A percentile compares a stretch with the other conserved stretches of the same genome.
These are phyloP conservation scores for Nomada goodeniana DNA, from an alignment of 2,888 invertebrate genomes.

Conservation along the genomic window DNA sequence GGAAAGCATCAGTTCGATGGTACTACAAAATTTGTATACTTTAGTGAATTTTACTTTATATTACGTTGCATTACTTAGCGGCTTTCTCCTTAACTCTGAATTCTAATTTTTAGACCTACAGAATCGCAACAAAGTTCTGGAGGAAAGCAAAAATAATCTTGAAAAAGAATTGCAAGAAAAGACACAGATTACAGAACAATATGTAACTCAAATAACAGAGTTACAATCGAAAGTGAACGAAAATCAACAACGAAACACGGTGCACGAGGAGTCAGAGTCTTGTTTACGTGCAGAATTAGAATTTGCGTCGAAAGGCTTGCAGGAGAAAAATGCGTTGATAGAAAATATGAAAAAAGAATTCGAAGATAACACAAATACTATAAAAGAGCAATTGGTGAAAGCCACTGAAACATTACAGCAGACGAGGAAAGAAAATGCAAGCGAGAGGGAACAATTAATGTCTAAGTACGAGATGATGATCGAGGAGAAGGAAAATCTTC, in stretches of 20 bases:
- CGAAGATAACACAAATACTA: conserved; percentile 70
- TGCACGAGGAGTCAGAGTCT: conserved; percentile 71
- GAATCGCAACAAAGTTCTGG: conserved; percentile 78
- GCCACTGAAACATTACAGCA: conserved; percentile 78
- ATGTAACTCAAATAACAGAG: conserved; percentile 78
- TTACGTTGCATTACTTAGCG: no score
- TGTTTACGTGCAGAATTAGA: conserved; percentile 81
- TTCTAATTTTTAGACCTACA: conserved; percentile 70
- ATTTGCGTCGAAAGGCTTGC: conserved; percentile 78
- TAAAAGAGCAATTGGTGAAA: conserved; percentile 77
- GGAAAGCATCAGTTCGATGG: conserved; percentile 70
- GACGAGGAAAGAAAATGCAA: conserved; percentile 83
- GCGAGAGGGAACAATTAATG: conserved; percentile 84
- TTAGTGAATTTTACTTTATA: not conserved
- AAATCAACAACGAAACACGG: conserved; percentile 72
- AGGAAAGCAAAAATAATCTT: conserved; percentile 80
- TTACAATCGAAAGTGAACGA: conserved; percentile 74
- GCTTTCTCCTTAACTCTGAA: not conserved
- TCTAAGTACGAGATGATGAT: conserved; percentile 85
- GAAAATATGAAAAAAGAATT: conserved; percentile 81
- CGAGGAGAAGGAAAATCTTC: conserved; percentile 85
- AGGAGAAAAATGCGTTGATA: conserved; percentile 80
- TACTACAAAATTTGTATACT: conserved; percentile 30
- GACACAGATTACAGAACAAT: conserved; percentile 78
- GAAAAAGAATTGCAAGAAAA: conserved; percentile 80